These are phyloP conservation scores for Clepsis dumicolana DNA, from an alignment of 2,888 invertebrate species.

Conservation along the genomic window DNA sequence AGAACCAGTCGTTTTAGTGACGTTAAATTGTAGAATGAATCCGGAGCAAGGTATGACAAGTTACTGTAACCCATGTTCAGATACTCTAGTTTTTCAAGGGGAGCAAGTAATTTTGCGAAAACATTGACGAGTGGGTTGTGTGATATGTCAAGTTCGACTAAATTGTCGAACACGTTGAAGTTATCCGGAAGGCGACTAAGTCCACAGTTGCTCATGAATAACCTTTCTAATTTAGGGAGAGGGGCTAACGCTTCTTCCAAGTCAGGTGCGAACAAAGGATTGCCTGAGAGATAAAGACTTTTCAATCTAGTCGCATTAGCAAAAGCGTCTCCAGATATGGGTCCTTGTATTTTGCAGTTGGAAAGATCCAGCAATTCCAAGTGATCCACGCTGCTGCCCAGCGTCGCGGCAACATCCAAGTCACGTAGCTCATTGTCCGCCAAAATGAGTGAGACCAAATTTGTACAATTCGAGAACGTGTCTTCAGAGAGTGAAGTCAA, in stretches of 20 bases:
- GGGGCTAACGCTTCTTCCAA: constrained; percentile 88
- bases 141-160: constrained; percentile 90
- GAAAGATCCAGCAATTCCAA: constrained; percentile 89
- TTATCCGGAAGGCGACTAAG: constrained; percentile 88
- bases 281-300: constrained; percentile 88
- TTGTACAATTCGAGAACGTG: constrained; percentile 88
- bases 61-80: constrained; percentile 91
- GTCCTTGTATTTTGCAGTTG: constrained; percentile 88
- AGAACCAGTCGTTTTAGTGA: constrained; percentile 88
- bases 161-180: constrained; percentile 88
- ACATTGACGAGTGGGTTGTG: constrained; percentile 89
- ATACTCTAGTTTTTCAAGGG: constrained; percentile 88
- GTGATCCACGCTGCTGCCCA: constrained; percentile 88
- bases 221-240: constrained; percentile 87
- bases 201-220: constrained; percentile 89
- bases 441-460: constrained; percentile 87
- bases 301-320: constrained; percentile 88
- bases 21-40: constrained; percentile 89
- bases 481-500: constrained; percentile 88
- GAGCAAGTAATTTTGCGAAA: constrained; percentile 88
- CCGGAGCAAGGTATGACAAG: constrained; percentile 87
- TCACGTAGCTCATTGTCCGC: constrained; percentile 89
- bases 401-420: constrained; percentile 87
- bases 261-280: constrained; percentile 89
- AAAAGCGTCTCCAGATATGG: constrained; percentile 89